Conservation (phyloP, 2,113 vertebrate genomes). For the Lampris incognitus region DNA sequence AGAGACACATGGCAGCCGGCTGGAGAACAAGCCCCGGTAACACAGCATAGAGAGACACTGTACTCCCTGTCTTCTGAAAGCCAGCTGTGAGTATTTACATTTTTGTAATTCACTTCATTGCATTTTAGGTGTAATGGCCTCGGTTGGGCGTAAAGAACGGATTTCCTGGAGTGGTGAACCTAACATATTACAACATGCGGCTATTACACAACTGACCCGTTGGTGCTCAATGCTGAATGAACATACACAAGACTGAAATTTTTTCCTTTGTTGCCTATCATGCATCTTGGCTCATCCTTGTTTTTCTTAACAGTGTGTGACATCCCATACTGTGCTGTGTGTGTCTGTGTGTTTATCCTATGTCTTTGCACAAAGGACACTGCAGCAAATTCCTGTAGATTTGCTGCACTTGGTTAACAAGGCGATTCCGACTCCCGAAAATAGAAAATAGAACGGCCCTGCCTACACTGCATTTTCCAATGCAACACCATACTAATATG, state of each 20-base stretch:
- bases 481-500: neutral
- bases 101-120: neutral
- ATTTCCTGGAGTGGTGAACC: neutral
- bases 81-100: constrained; percentile 45
- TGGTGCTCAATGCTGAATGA: neutral
- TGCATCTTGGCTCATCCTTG: too few species aligned
- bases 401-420: neutral
- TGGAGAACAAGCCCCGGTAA: constrained; percentile 47
- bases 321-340: too few species aligned
- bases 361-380: too few species aligned
- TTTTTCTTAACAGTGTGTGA: too few species aligned
- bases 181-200: neutral
- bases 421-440: neutral
- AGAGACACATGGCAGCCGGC: constrained; percentile 44
- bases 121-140: neutral
- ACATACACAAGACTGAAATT: too few species aligned
- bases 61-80: constrained; percentile 27
- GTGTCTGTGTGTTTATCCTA: too few species aligned
- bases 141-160: neutral
- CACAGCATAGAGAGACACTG: constrained; percentile 24
- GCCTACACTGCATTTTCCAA: neutral
- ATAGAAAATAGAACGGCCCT: too few species aligned
- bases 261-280: too few species aligned
- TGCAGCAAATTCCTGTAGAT: neutral
- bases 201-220: neutral